Evolutionary conservation across 1,140 invertebrate genomes (phyloP).

Genomic region (Macrobrachium rosenbergii): DNA sequence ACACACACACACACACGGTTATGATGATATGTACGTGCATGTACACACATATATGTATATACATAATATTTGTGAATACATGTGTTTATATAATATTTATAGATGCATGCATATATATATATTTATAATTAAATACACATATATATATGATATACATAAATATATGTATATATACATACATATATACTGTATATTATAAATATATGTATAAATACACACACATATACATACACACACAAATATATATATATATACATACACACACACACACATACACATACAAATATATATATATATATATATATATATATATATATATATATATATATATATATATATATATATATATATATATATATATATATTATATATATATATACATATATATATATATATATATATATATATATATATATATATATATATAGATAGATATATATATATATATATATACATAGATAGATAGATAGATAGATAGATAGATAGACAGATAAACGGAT

Average conservation of each 20-base stretch:
- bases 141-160: not conserved
- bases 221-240: conserved; percentile 19
- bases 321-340: not conserved
- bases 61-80: too few relatives aligned
- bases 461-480: too few relatives aligned
- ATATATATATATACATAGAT: too few relatives aligned
- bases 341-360: not conserved
- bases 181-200: not conserved
- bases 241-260: conserved; percentile 10
- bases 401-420: not conserved
- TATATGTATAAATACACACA: not conserved
- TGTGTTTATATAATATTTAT: too few relatives aligned
- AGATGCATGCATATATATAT: too few relatives aligned
- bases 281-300: not conserved
- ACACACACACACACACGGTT: too few relatives aligned
- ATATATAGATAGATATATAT: not conserved
- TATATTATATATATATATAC: not conserved
- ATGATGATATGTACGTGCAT: too few relatives aligned
- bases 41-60: too few relatives aligned
- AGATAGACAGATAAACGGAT: too few relatives aligned
- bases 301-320: not conserved
- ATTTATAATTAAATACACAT: too few relatives aligned
- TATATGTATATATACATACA: conserved; percentile 28
- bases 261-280: not conserved
- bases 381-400: not conserved